Evolutionary conservation across 2,113 vertebrate species (phyloP).

Genomic region (Larimichthys crocea): DNA sequence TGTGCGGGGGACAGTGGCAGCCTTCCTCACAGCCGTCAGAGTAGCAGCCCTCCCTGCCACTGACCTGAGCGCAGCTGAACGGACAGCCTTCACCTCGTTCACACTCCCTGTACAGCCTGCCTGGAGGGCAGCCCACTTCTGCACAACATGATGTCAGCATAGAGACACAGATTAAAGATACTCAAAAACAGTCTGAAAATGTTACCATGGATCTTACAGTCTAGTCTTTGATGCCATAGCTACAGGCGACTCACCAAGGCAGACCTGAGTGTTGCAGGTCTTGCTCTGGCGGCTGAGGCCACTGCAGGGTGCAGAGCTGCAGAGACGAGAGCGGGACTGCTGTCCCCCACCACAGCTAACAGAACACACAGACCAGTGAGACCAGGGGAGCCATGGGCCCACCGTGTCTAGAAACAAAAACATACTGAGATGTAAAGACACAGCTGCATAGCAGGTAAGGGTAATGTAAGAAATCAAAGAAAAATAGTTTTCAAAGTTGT

Average conservation of each 20-base stretch:
- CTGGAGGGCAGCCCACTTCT: slow-evolving; percentile 91
- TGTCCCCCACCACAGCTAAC: slow-evolving; percentile 83
- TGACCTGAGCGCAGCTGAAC: slow-evolving; percentile 90
- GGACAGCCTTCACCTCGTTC: slow-evolving; percentile 87
- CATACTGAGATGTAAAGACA: not conserved
- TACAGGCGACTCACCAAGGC: slow-evolving; percentile 79
- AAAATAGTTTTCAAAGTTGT: not conserved
- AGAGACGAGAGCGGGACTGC: slow-evolving; percentile 74
- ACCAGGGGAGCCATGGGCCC: slow-evolving; percentile 80
- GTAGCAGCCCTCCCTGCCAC: slow-evolving; percentile 85
- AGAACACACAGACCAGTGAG: slow-evolving; percentile 77
- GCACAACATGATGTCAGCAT: slow-evolving; percentile 8
- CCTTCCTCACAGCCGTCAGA: slow-evolving; percentile 89
- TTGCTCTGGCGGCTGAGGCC: slow-evolving; percentile 80
- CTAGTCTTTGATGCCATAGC: not conserved
- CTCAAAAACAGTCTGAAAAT: not conserved
- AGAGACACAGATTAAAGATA: not conserved
- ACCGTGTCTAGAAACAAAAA: slow-evolving; percentile 58
- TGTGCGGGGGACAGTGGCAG: slow-evolving; percentile 89
- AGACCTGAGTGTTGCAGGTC: slow-evolving; percentile 87
- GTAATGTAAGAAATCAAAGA: not conserved
- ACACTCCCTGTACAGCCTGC: slow-evolving; percentile 89
- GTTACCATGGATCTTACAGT: not conserved
- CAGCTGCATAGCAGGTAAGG: not conserved
- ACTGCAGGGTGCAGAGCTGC: slow-evolving; percentile 70